These are phyloP conservation scores for Acrocephalus kingi DNA, from an alignment of 2,113 vertebrate species.

Conservation along the genomic window DNA sequence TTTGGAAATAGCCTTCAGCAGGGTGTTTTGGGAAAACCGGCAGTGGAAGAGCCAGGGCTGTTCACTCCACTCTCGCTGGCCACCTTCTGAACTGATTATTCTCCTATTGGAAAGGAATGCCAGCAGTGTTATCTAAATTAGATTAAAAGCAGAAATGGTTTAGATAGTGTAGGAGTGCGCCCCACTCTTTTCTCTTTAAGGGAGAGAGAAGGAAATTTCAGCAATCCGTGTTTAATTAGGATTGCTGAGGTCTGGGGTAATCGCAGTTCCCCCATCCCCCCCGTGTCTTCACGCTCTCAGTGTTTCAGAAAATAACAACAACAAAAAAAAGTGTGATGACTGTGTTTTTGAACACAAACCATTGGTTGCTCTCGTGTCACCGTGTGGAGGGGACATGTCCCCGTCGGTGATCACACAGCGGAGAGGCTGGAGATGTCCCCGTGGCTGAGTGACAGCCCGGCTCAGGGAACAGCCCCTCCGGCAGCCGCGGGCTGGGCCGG, in stretches of 20 bases:
- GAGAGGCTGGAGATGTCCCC: background rate
- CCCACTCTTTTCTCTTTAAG: background rate
- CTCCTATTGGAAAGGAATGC: background rate
- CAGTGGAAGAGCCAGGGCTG: background rate
- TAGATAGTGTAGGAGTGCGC: background rate
- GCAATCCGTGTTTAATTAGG: background rate
- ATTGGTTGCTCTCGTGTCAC: background rate
- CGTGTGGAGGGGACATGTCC: background rate
- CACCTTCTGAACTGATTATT: background rate
- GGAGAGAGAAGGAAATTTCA: background rate
- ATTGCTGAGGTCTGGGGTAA: background rate
- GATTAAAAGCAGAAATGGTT: background rate
- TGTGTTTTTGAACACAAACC: background rate
- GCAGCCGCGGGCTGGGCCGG: background rate
- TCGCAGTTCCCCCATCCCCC: background rate
- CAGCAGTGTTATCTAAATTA: background rate
- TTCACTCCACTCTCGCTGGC: background rate
- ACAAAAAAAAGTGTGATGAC: background rate
- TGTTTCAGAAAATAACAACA: background rate
- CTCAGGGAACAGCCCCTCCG: background rate
- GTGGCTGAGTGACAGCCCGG: constrained; percentile 15
- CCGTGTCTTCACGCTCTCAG: background rate
- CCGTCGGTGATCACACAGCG: background rate
- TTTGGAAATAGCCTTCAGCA: background rate
- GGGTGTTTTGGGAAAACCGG: background rate